Percentiles rank a stretch among this genome's conserved stretches.
Conservation (phyloP, 2,113 vertebrate genomes). For the rat (Rattus norvegicus) region DNA sequence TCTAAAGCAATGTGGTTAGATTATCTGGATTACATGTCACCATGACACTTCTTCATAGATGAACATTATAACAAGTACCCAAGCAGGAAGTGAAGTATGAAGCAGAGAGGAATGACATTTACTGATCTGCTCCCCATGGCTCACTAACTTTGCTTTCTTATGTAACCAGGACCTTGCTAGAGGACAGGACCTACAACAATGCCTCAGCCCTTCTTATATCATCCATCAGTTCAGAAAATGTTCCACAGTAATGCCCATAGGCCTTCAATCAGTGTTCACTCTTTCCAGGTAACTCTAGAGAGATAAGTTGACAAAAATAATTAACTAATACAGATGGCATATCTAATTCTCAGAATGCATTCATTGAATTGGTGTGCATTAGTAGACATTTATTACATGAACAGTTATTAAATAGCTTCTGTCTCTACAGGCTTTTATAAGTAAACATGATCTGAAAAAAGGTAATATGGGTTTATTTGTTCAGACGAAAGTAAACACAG, state of each 20-base stretch:
- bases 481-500: too few relatives aligned
- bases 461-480: background rate
- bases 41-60: background rate
- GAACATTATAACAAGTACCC: background rate
- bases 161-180: background rate
- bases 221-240: background rate
- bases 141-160: background rate
- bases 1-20: background rate
- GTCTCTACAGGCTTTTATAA: background rate
- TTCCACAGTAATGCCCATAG: background rate
- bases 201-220: background rate
- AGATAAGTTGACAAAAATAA: background rate
- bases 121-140: background rate
- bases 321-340: background rate
- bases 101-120: background rate
- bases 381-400: background rate
- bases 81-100: background rate
- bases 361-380: background rate
- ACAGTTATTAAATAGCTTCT: background rate
- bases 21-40: background rate
- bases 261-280: background rate
- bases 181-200: background rate
- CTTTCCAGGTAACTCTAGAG: background rate
- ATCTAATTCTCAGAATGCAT: background rate
- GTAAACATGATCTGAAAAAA: background rate